Evolutionary conservation across 1,140 invertebrate species (phyloP).

Genomic region (Neotoxoptera formosana): DNA sequence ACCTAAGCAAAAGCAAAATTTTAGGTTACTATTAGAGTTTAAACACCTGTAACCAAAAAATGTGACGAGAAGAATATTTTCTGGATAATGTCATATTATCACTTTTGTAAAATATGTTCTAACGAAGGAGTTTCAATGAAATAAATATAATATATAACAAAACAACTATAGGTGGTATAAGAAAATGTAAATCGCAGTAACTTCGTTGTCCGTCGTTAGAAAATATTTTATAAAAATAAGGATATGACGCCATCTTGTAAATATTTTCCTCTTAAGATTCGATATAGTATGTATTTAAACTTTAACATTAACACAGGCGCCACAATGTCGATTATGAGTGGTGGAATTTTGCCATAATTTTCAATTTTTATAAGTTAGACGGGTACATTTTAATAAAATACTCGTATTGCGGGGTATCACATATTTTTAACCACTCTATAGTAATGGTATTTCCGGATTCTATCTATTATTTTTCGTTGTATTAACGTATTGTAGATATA

Average conservation of each 20-base stretch:
- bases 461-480: not conserved
- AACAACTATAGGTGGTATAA: not conserved
- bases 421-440: not conserved
- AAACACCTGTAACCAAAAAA: not conserved
- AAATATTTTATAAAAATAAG: not conserved
- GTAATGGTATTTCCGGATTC: not conserved
- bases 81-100: not conserved
- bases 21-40: not conserved
- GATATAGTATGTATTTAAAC: too few relatives aligned
- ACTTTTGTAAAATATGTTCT: not conserved
- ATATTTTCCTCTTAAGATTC: not conserved
- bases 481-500: not conserved
- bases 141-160: not conserved
- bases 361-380: not conserved
- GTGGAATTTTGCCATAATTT: not conserved
- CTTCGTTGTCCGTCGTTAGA: not conserved
- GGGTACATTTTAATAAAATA: not conserved
- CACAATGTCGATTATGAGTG: not conserved
- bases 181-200: not conserved
- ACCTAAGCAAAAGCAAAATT: not conserved
- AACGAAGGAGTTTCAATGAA: too few relatives aligned
- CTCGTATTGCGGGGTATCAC: not conserved
- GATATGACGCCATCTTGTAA: not conserved
- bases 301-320: too few relatives aligned
- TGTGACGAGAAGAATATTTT: not conserved